These are phyloP conservation scores for Gerris buenoi DNA, from an alignment of 1,140 invertebrate genomes.

Conservation along the genomic window DNA sequence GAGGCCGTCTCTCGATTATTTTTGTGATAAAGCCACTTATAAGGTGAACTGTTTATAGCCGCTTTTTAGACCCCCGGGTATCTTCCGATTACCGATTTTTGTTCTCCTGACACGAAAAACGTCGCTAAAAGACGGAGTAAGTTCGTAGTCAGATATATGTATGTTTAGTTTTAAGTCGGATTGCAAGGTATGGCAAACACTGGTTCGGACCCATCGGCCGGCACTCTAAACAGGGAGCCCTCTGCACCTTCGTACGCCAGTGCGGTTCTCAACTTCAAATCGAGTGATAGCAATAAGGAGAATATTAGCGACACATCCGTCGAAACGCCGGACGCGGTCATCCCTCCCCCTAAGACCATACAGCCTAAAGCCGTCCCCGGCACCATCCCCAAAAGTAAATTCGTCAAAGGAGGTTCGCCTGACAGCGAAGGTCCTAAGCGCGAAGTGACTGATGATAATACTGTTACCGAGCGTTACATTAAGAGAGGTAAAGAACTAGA, in stretches of 20 bases:
- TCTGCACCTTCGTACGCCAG: slow-evolving; percentile 35
- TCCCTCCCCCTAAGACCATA: too few species aligned
- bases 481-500: background rate
- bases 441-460: background rate
- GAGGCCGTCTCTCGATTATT: too few species aligned
- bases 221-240: slow-evolving; percentile 12
- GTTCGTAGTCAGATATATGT: too few species aligned
- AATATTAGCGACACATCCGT: slow-evolving; percentile 27
- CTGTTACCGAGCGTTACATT: background rate
- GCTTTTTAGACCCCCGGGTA: too few species aligned
- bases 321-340: background rate
- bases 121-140: too few species aligned
- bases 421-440: background rate
- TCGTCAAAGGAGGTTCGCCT: background rate
- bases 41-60: too few species aligned
- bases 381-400: background rate
- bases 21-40: too few species aligned
- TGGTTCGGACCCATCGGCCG: background rate
- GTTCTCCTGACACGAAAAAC: too few species aligned
- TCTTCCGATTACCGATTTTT: too few species aligned
- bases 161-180: too few species aligned
- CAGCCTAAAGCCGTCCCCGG: background rate
- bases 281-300: slow-evolving; percentile 35
- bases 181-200: background rate
- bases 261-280: slow-evolving; percentile 32